Base-by-base conservation (phyloP, 2,888 invertebrate genomes). In the Callyntrura sp. region DNA sequence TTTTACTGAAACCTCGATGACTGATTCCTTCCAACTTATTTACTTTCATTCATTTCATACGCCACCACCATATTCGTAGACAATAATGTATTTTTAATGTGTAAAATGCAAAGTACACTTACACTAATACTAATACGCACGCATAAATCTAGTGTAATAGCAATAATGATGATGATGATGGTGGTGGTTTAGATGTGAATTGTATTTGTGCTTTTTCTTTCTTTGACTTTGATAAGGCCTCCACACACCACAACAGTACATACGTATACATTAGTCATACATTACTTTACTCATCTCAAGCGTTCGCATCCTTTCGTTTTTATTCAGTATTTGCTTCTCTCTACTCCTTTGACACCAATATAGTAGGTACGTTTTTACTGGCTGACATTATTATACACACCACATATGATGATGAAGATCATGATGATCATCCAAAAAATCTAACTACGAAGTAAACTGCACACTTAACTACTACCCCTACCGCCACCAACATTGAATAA, bases 1-100 rank as follows among this genome's bases (percentile, higher is more conserved):
- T 35, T 35, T 4, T 4, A 35, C 35, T 35, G 35, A 79, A 60
- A 45, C 25, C 14, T 57, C 11, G 70, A 43, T 43, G 62, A n/a
- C 83, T 78, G 68, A 88, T 78, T 68, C 35, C 84, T 78, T 68
- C 35, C 84, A 88, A 79, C 88, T 84, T 35, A 35, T 35, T 88
- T 76, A 78, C 88, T 88, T 88, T 88, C 88, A 88, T 88, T 88
- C 88, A 88, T 78, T 43, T 68, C 79, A 81, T 87, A 62, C 62
- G 28, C 23, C 14, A 76, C 45, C 76, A 78, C 28, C 14, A 57
- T 35, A 11, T 35, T 57, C 11, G 17, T 57, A 28, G 14, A 79
- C 25, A 20, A 35, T 35, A 35, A 28, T 55, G 20, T 35, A 79
- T 2, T 35, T 35, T 0, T 28, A 70, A 43, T 70, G 70, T 43